Evolutionary conservation across 2,113 vertebrate species (phyloP), one percentile per base, ranked within the genome.

Genomic region (Microcebus tavaratra): DNA sequence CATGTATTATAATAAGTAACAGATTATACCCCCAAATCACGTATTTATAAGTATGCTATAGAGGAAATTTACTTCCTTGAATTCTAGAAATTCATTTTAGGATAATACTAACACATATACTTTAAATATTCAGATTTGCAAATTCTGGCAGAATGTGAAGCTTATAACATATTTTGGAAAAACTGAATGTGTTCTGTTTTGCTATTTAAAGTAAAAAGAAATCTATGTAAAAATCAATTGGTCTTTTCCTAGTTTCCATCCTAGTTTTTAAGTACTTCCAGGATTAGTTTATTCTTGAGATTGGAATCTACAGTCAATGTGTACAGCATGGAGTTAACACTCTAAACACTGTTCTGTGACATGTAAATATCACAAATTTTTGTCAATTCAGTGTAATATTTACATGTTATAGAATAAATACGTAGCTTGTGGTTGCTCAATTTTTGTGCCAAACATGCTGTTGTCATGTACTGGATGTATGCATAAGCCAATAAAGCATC

Each of bases 51-150:
- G 81, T 83, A 63, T 20, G 68, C 18, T 42, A 72, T 86, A 36
- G 39, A 90, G 79, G 78, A 96, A 82, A 84, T 92, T 89, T 86
- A 70, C 72, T 83, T 91, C 20, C 9, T 88, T 57, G 79, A 85
- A 76, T 81, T 76, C 21, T 86, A 88, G 70, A 97, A 82, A 82
- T 97, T 97, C 0, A 36, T 73, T 97, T 91, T 96, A 67, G 42
- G 34, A 67, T 8, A 81, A 45, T 4, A 27, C 42, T 92, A 96
- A 90, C 17, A 53, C 17, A 61, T 57, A 45, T 0, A 81, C n/a
- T 89, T 93, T 93, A 83, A 91, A 80, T 72, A 86, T 72, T 95
- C n/a, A 89, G 39, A 81, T 88, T 95, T 63, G 9, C 27, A 70
- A 88, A 93, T 88, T 97, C 34, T 95, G 50, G 27, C 10, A 88